Conservation (phyloP, 2,888 invertebrate genomes). For the Lucinisca nassula region DNA sequence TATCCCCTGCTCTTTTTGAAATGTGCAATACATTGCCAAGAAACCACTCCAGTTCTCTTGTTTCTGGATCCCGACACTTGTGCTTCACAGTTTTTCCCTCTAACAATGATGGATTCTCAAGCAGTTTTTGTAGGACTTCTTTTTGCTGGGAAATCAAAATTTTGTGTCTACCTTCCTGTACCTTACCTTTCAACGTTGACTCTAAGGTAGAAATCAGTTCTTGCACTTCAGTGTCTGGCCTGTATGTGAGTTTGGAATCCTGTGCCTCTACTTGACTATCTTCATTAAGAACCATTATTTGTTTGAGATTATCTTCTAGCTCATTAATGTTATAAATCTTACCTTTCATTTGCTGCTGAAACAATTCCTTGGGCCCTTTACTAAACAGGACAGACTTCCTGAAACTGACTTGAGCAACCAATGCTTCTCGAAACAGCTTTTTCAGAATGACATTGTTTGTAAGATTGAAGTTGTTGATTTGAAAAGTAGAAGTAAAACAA, state of each 20-base stretch:
- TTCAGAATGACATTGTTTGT: background rate
- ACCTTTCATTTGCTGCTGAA: slow-evolving; percentile 12
- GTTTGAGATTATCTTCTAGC: background rate
- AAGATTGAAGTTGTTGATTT: background rate
- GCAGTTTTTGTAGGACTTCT: background rate
- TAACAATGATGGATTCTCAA: background rate
- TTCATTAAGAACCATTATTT: background rate
- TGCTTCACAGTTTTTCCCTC: background rate
- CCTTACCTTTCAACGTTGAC: background rate
- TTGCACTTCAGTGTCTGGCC: background rate
- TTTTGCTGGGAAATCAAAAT: slow-evolving; percentile 10
- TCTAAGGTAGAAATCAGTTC: background rate
- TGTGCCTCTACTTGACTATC: background rate
- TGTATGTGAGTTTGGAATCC: background rate
- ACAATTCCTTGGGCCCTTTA: slow-evolving; percentile 6
- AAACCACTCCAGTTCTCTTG: background rate
- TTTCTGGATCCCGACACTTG: background rate
- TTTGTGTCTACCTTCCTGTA: no score
- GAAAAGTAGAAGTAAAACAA: no score
- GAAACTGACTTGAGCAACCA: slow-evolving; percentile 11
- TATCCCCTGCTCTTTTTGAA: background rate
- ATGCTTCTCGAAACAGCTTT: background rate
- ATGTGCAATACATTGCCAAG: background rate
- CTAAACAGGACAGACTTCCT: background rate
- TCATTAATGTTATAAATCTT: background rate